Percentiles rank a stretch among this genome's conserved stretches.
phyloP scores from a whole-genome alignment of 2,797 vertebrate species.

The Tokudaia tokunoshimensis region DNA sequence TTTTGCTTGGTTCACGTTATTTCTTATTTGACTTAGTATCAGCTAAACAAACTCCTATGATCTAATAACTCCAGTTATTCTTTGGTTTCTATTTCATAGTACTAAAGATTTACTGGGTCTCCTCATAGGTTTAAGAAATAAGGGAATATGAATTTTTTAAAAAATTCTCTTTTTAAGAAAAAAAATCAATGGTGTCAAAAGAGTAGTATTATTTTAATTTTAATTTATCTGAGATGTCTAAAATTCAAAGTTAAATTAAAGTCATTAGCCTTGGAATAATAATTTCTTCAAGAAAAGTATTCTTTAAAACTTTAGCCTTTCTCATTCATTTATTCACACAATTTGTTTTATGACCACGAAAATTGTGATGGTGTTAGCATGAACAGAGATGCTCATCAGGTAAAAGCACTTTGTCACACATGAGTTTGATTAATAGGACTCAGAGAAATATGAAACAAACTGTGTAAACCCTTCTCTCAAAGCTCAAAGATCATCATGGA shows the following conservation, averaged over 20 bases:
- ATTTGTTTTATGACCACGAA: background rate
- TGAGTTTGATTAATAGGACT: background rate
- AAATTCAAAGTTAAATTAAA: constrained; percentile 49
- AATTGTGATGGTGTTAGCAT: background rate
- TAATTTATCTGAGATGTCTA: background rate
- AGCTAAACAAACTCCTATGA: background rate
- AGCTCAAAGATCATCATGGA: background rate
- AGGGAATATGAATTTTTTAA: background rate
- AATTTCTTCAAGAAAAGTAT: background rate
- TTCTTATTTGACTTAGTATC: background rate
- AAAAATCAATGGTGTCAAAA: background rate
- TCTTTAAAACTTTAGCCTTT: background rate
- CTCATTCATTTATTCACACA: background rate
- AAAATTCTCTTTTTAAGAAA: background rate
- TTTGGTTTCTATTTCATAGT: background rate
- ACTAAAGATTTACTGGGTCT: background rate
- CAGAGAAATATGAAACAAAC: background rate
- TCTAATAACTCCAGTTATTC: background rate
- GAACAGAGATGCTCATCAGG: background rate
- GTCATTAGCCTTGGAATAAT: background rate
- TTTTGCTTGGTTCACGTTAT: background rate
- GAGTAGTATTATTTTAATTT: background rate
- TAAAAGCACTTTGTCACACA: background rate
- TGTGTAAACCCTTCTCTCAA: background rate
- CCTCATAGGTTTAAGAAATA: background rate